Evolutionary conservation across 2,888 invertebrate genomes (phyloP), one percentile per base, ranked within the genome.

Genomic region (Ichneumoninae sp.): DNA sequence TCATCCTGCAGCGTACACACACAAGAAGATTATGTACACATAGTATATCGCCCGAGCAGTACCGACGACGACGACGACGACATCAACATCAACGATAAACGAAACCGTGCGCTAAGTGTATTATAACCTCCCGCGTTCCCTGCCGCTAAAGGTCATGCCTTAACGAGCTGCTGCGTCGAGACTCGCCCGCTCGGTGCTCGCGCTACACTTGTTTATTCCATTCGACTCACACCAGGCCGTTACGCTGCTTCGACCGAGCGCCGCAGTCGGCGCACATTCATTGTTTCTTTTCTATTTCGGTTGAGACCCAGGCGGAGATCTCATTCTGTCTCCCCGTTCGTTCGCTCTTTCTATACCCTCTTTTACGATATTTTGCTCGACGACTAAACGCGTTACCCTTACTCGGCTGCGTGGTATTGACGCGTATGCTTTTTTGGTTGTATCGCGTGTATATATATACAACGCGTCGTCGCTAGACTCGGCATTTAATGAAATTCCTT

Each of bases 91-190:
- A 87, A 87, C 88, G 88, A 89, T 89, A 88, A 89, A 90, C 89
- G 88, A 89, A 89, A 89, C 88, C 87, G 89, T 89, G 88, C 87
- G 87, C 89, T 87, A 90, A 90, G 89, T 90, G 89, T 89, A 90
- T 90, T 89, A 89, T 87, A 88, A 91, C 91, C 92, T 93, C 92
- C 91, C 91, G 92, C 92, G 92, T 92, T 90, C 89, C 88, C 90
- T 30, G 88, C 90, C 90, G 89, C 89, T 92, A 92, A 92, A 93
- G 92, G 92, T 93, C 92, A 92, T 89, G 92, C 89, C 90, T 92
- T 91, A 92, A 92, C 92, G 91, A 91, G 91, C 90, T 87, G 89
- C 90, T 90, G 80, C 82, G 78, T 80, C 77, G 77, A 74, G 70
- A 75, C 72, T 70, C 54, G 47, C 72, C 52, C 54, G 19, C 70